phyloP scores from a whole-genome alignment of 2,888 invertebrate genomes.

The Rhorus exstirpatorius region DNA sequence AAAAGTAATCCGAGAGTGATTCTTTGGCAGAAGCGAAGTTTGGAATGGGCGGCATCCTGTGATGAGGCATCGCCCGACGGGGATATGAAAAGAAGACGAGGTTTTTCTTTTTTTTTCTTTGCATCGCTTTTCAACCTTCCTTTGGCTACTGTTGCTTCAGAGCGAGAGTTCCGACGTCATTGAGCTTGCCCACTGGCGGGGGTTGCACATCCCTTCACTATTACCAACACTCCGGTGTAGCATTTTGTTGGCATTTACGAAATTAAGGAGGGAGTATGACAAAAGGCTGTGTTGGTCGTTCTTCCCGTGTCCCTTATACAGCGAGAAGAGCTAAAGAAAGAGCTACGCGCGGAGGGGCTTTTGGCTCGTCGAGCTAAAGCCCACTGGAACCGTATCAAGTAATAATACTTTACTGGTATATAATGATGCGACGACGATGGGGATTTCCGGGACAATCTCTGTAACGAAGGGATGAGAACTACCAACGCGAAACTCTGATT shows the following conservation, averaged over 20 bases:
- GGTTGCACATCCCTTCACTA: constrained; percentile 57
- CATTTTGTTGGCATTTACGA: constrained; percentile 84
- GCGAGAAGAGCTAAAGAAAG: constrained; percentile 25
- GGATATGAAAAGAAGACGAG: constrained; percentile 12
- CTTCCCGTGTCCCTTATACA: background rate
- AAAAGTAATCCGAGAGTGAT: constrained; percentile 69
- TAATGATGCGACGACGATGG: constrained; percentile 77
- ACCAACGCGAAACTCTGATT: constrained; percentile 66
- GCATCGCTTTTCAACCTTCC: constrained; percentile 62
- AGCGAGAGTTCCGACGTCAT: constrained; percentile 54
- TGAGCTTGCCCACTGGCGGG: constrained; percentile 35
- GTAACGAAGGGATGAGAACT: constrained; percentile 31
- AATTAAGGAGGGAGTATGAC: constrained; percentile 80
- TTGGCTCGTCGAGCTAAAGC: constrained; percentile 62
- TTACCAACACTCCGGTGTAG: constrained; percentile 73
- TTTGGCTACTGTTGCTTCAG: constrained; percentile 52
- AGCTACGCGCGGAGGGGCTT: constrained; percentile 38
- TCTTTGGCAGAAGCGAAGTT: constrained; percentile 31
- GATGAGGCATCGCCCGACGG: constrained; percentile 37
- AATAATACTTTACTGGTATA: constrained; percentile 80
- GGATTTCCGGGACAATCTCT: constrained; percentile 69
- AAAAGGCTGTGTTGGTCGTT: constrained; percentile 70
- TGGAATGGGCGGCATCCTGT: constrained; percentile 7
- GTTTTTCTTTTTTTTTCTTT: constrained; percentile 48
- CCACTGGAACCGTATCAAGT: constrained; percentile 79